Evolutionary conservation across 37 sponge, comb jelly and placozoan genomes (phyloP).

Genomic region (Mnemiopsis leidyi): DNA sequence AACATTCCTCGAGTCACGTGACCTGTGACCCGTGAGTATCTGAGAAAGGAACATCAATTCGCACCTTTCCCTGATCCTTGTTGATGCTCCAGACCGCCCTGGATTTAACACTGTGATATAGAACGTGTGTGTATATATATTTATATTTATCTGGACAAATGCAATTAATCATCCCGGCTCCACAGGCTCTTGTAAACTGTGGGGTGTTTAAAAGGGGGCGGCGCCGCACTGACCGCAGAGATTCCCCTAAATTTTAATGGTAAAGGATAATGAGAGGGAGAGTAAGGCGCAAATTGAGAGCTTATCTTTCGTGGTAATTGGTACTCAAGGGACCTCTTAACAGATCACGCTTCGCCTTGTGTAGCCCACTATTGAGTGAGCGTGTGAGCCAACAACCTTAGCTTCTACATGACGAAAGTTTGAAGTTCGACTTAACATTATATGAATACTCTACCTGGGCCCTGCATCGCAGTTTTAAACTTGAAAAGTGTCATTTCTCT

Average conservation of each 20-base stretch:
- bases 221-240: background rate
- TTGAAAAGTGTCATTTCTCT: background rate
- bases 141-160: background rate
- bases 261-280: background rate
- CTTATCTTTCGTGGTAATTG: background rate
- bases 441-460: background rate
- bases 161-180: background rate
- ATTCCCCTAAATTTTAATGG: background rate
- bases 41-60: background rate
- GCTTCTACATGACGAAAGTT: no score
- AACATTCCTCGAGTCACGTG: no score
- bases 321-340: no score
- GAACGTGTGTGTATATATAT: no score
- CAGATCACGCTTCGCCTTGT: no score
- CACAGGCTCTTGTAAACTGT: background rate
- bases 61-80: background rate
- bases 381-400: no score
- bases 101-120: background rate
- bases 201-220: background rate
- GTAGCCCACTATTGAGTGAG: no score
- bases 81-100: no score
- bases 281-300: background rate
- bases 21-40: slow-evolving; percentile 23
- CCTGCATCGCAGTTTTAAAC: background rate
- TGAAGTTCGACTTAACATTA: background rate